Evolutionary conservation across 2,888 invertebrate genomes (phyloP).

Genomic region (Cryptocephalus moraei): DNA sequence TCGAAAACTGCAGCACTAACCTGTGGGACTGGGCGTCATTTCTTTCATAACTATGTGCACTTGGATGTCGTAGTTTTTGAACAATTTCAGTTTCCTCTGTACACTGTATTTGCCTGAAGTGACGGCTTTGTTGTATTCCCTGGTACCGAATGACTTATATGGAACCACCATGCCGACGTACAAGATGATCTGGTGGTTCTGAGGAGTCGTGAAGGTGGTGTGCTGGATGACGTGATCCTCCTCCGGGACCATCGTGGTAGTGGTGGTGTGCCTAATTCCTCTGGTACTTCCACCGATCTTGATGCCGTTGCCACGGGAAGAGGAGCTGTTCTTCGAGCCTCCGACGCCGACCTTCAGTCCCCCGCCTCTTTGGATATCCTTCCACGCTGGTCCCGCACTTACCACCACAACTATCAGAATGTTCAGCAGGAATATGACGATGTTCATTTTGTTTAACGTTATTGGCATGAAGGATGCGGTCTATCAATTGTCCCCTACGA

Average conservation of each 20-base stretch:
- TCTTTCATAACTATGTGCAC: constrained; percentile 61
- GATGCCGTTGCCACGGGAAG: constrained; percentile 32
- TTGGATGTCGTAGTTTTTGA: constrained; percentile 59
- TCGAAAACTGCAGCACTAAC: constrained; percentile 31
- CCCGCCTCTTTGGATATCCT: constrained; percentile 34
- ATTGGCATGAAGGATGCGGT: no score
- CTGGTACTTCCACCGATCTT: constrained; percentile 30
- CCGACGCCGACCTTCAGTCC: constrained; percentile 32
- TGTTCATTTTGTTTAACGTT: constrained; percentile 22
- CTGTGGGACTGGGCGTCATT: constrained; percentile 66
- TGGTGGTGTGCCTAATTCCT: constrained; percentile 23
- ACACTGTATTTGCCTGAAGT: constrained; percentile 55
- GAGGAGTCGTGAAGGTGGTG: constrained; percentile 22
- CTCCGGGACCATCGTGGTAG: constrained; percentile 24
- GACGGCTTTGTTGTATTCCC: constrained; percentile 63
- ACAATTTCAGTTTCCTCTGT: constrained; percentile 56
- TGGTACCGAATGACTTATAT: constrained; percentile 62
- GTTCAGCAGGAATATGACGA: constrained; percentile 30
- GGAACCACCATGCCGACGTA: constrained; percentile 68
- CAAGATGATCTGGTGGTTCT: neutral
- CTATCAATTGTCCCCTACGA: no score
- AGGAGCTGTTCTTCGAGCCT: constrained; percentile 25
- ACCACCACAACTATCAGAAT: constrained; percentile 32
- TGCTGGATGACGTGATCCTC: constrained; percentile 31
- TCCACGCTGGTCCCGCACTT: constrained; percentile 37